These are phyloP conservation scores for Geopemphigus sp. DNA, from an alignment of 1,140 invertebrate genomes.

Conservation along the genomic window DNA sequence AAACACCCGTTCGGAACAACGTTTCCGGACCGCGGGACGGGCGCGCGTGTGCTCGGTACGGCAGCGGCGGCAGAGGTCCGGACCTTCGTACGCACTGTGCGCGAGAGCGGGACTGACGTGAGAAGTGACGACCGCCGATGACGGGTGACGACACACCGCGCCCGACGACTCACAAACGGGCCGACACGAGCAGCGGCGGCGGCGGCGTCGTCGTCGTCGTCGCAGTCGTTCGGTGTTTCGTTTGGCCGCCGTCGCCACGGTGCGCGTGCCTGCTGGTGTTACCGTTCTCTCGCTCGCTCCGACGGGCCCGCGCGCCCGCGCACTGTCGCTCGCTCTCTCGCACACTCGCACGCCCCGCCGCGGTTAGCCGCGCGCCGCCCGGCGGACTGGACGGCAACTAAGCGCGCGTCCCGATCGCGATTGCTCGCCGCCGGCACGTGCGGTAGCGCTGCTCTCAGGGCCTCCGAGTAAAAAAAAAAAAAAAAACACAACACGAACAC, in stretches of 20 bases:
- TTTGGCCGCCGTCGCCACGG: too few species aligned
- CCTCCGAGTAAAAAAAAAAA: too few species aligned
- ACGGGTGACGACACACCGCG: slow-evolving; percentile 41
- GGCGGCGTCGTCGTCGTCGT: too few species aligned
- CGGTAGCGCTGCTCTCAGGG: slow-evolving; percentile 34
- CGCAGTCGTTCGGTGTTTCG: slow-evolving; percentile 4
- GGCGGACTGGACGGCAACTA: slow-evolving; percentile 29
- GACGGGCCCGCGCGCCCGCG: not conserved
- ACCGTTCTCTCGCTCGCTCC: too few species aligned
- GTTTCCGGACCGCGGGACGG: not conserved
- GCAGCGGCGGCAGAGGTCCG: not conserved
- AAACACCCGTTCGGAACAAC: not conserved
- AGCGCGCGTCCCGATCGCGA: not conserved
- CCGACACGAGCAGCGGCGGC: slow-evolving; percentile 48
- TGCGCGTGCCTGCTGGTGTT: too few species aligned
- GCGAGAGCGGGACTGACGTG: slow-evolving; percentile 47
- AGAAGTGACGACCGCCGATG: slow-evolving; percentile 47
- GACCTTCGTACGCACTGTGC: slow-evolving; percentile 35
- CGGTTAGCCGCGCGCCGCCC: not conserved
- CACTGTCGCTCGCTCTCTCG: too few species aligned
- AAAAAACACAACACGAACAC: not conserved
- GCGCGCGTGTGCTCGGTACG: not conserved
- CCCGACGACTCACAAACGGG: slow-evolving; percentile 43
- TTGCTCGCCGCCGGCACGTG: not conserved
- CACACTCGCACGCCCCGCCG: not conserved